Evolutionary conservation across 2,797 vertebrate genomes (phyloP).

Genomic region (Urophycis tenuis): DNA sequence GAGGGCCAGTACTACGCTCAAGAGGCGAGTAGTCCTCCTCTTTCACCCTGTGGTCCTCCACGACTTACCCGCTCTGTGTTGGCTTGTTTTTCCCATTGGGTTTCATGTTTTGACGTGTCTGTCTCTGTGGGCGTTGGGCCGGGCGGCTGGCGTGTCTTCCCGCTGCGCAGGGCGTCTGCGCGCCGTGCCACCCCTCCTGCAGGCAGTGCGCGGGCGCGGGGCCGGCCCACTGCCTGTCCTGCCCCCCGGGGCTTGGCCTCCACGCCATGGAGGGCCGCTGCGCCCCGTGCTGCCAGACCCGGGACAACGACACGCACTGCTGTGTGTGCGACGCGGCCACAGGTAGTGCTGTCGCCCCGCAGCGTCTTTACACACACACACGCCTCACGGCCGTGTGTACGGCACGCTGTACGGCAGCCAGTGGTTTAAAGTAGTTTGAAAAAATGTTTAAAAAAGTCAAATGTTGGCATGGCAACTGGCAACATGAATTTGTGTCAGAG

Average conservation of each 20-base stretch:
- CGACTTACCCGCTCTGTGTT: too few species aligned
- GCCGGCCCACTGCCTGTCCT: slow-evolving; percentile 69
- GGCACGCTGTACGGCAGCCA: too few species aligned
- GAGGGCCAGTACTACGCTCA: slow-evolving; percentile 67
- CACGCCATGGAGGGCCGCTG: slow-evolving; percentile 68
- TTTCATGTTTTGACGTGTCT: background rate
- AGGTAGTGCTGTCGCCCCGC: too few species aligned
- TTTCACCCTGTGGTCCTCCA: too few species aligned
- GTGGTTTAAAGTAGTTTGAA: too few species aligned
- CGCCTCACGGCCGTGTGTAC: background rate
- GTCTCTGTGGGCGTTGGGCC: background rate
- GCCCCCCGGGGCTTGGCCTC: slow-evolving; percentile 63
- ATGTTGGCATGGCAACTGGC: too few species aligned
- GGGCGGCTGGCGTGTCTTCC: too few species aligned
- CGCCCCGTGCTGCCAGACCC: slow-evolving; percentile 64
- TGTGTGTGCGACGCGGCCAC: slow-evolving; percentile 70
- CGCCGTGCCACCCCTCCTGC: slow-evolving; percentile 69
- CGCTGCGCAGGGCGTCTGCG: slow-evolving; percentile 58
- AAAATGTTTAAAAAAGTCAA: too few species aligned
- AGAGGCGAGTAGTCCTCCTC: slow-evolving; percentile 44
- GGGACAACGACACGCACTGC: slow-evolving; percentile 58
- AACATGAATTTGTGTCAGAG: too few species aligned
- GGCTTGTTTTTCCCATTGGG: background rate
- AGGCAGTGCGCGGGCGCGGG: slow-evolving; percentile 67
- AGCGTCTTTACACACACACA: background rate